These are phyloP conservation scores for Drosophila melanica DNA, from an alignment of 1,140 invertebrate species.

Conservation along the genomic window DNA sequence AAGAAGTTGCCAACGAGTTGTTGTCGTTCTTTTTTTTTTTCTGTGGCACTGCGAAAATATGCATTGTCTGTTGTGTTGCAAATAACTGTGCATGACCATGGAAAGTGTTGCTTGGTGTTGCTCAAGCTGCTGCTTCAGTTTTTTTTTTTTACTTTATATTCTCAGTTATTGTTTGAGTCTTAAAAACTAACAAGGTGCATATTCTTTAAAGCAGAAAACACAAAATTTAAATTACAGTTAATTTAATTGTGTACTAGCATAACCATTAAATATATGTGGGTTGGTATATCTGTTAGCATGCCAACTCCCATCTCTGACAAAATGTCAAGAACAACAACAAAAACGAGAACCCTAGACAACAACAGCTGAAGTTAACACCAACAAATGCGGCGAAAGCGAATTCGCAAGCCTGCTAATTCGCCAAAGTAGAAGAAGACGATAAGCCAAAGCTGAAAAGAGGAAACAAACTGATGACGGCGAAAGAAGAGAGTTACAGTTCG, in stretches of 20 bases:
- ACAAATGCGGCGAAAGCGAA: too few species aligned
- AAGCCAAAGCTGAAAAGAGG: too few species aligned
- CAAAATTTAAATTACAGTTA: neutral
- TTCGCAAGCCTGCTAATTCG: too few species aligned
- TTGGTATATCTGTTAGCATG: too few species aligned
- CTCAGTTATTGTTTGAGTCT: neutral
- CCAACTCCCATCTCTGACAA: too few species aligned
- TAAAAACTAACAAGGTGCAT: neutral
- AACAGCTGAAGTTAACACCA: too few species aligned
- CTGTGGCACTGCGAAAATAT: constrained; percentile 46
- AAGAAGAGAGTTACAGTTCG: too few species aligned
- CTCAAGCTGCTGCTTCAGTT: constrained; percentile 52
- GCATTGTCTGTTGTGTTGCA: constrained; percentile 62
- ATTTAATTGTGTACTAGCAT: neutral
- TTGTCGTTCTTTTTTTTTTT: constrained; percentile 19
- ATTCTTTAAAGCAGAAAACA: neutral
- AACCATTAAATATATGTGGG: too few species aligned
- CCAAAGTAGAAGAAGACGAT: too few species aligned
- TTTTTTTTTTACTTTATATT: neutral
- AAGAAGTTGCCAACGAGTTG: constrained; percentile 56
- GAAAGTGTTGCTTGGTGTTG: constrained; percentile 48
- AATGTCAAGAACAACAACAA: too few species aligned
- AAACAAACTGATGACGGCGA: too few species aligned
- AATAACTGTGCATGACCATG: constrained; percentile 54
- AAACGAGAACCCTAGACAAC: too few species aligned